Conservation (phyloP, 1,140 invertebrate species). For the Dufourea novaeangliae region DNA sequence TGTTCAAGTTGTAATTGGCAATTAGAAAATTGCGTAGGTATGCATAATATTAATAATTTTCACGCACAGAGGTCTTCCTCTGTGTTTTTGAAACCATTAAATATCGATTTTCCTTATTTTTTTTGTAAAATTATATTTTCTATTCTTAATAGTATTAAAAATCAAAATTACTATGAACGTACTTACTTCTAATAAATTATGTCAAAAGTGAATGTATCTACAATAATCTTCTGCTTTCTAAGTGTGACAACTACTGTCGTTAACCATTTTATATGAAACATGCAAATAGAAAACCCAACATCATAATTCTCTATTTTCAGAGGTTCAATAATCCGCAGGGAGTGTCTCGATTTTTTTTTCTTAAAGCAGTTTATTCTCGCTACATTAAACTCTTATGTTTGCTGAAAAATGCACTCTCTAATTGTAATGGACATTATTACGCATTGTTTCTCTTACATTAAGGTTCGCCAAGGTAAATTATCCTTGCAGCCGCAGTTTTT, state of each 20-base stretch:
- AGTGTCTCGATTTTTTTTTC: background rate
- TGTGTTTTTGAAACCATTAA: no score
- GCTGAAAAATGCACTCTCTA: conserved; percentile 28
- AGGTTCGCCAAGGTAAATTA: conserved; percentile 31
- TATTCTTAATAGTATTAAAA: no score
- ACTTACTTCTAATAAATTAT: background rate
- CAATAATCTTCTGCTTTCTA: background rate
- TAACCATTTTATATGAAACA: background rate
- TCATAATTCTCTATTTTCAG: background rate
- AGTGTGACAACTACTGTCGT: background rate
- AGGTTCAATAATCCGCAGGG: background rate
- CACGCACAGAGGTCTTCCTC: no score
- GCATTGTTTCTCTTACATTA: conserved; percentile 50
- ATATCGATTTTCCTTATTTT: no score
- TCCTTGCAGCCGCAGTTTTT: conserved; percentile 56
- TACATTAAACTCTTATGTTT: conserved; percentile 46
- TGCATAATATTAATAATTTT: no score
- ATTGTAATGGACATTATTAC: conserved; percentile 44
- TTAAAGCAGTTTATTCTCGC: conserved; percentile 10
- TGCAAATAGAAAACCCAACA: background rate
- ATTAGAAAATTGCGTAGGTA: no score
- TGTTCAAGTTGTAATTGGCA: no score
- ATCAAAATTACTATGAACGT: background rate
- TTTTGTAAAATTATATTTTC: no score
- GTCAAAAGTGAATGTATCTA: background rate